Percentiles rank a stretch among this genome's conserved stretches.
Evolutionary conservation across 2,888 invertebrate species (phyloP).

Genomic region (Rhagium mordax): DNA sequence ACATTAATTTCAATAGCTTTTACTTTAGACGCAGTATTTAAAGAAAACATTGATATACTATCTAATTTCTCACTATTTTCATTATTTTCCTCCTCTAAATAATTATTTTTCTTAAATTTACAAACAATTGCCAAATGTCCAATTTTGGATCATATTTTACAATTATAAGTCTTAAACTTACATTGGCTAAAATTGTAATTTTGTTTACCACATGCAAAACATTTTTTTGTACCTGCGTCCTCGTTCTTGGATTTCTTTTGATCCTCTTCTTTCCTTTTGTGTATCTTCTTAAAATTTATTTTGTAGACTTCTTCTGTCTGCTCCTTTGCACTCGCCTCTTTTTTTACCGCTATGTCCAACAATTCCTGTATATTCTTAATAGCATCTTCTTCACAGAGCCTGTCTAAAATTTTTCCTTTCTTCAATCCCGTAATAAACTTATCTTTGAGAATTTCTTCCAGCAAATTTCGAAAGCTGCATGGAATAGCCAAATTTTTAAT

Average conservation of each 20-base stretch:
- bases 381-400: too few relatives aligned
- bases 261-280: neutral
- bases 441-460: neutral
- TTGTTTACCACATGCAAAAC: neutral
- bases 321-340: neutral
- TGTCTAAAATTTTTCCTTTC: too few relatives aligned
- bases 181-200: neutral
- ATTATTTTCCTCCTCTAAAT: neutral
- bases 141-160: neutral
- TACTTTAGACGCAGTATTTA: too few relatives aligned
- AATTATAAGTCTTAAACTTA: too few relatives aligned
- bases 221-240: neutral
- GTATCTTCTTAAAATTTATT: neutral
- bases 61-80: too few relatives aligned
- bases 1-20: too few relatives aligned
- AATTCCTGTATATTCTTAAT: neutral
- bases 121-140: slow-evolving; percentile 5
- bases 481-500: neutral
- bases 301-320: neutral
- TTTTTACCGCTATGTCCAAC: neutral
- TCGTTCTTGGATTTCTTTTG: neutral
- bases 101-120: neutral
- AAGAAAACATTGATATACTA: too few relatives aligned
- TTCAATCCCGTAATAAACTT: too few relatives aligned
- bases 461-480: neutral